Conservation (phyloP, 2,888 invertebrate species). For the Limnephilus lunatus region DNA sequence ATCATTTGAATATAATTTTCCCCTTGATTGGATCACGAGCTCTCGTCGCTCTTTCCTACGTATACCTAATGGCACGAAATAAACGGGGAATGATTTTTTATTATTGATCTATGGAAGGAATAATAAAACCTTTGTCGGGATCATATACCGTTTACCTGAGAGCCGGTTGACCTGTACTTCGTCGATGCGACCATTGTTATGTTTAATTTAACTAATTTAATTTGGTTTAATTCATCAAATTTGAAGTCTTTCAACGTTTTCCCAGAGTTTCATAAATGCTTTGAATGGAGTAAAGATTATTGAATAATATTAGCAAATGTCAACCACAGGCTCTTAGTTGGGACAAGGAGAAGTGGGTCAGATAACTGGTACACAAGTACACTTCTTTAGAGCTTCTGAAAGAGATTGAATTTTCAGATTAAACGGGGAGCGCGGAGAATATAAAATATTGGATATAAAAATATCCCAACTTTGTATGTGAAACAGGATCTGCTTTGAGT, state of each 20-base stretch:
- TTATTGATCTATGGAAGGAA: neutral
- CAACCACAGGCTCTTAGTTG: constrained; percentile 11
- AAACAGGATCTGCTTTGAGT: constrained; percentile 40
- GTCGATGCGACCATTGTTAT: neutral
- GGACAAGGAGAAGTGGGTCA: constrained; percentile 19
- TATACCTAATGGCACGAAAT: constrained; percentile 62
- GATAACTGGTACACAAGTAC: constrained; percentile 8
- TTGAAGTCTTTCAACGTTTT: neutral
- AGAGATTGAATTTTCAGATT: constrained; percentile 53
- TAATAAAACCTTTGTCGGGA: neutral
- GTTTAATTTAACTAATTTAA: too few relatives aligned
- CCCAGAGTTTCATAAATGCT: neutral
- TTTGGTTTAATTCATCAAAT: neutral
- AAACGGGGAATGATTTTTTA: constrained; percentile 52
- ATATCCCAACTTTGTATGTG: constrained; percentile 41
- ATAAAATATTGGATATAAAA: constrained; percentile 50
- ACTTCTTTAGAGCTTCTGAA: constrained; percentile 35
- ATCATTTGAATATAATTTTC: constrained; percentile 64
- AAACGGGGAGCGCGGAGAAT: constrained; percentile 42
- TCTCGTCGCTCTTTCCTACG: constrained; percentile 58
- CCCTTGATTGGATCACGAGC: constrained; percentile 58
- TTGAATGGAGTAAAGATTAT: constrained; percentile 7
- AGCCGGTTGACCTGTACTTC: neutral
- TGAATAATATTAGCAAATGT: constrained; percentile 18
- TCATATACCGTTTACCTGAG: neutral